Percentiles rank a stretch among this genome's conserved stretches.
Evolutionary conservation across 1,140 invertebrate genomes (phyloP).

Genomic region (Leguminivora glycinivorella): DNA sequence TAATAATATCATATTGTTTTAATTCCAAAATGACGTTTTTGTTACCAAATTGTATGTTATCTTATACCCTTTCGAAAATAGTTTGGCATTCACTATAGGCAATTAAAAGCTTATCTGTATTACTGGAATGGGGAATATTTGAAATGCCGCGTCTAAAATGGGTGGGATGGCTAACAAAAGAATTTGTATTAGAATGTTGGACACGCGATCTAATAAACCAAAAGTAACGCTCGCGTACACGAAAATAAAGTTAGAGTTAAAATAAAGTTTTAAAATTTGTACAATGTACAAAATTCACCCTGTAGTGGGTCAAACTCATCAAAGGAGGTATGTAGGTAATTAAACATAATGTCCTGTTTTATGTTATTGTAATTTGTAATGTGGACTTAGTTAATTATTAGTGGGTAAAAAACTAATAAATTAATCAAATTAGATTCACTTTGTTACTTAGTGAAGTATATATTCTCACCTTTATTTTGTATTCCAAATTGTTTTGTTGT

Average conservation of each 20-base stretch:
- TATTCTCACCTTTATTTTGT: too few relatives aligned
- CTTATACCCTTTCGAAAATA: conserved; percentile 9
- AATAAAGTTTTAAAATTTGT: neutral
- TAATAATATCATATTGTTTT: neutral
- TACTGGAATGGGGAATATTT: conserved; percentile 13
- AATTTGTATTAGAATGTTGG: conserved; percentile 14
- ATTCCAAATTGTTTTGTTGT: too few relatives aligned
- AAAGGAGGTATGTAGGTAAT: too few relatives aligned
- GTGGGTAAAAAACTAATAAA: too few relatives aligned
- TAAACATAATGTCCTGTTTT: too few relatives aligned
- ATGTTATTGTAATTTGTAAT: too few relatives aligned
- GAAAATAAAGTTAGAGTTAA: too few relatives aligned
- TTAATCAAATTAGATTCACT: too few relatives aligned
- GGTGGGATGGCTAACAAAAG: conserved; percentile 8
- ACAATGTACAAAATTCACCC: neutral
- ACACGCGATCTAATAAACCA: conserved; percentile 17
- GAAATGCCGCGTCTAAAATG: conserved; percentile 11
- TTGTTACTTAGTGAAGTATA: too few relatives aligned
- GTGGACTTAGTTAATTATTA: too few relatives aligned
- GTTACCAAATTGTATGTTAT: neutral
- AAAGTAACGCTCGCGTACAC: neutral
- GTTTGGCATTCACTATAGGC: neutral
- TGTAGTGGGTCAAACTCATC: too few relatives aligned
- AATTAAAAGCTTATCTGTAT: conserved; percentile 21
- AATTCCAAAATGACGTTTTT: neutral